Conservation (phyloP, 2,888 invertebrate genomes). For the Clunio marinus region DNA sequence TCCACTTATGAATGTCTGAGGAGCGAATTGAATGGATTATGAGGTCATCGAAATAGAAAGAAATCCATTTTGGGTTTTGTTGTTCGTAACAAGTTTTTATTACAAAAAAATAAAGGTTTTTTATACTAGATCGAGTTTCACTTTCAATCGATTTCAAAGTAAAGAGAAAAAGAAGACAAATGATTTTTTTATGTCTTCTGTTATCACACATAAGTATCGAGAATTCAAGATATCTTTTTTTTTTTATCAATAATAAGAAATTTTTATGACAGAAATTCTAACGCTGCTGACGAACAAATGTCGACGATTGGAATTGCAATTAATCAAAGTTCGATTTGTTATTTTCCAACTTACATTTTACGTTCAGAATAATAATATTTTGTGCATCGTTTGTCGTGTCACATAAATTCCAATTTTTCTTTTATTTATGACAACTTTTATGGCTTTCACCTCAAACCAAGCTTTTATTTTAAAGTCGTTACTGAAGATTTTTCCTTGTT, state of each 20-base stretch:
- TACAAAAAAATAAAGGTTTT: not conserved
- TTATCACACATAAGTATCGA: no score
- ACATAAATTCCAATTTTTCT: constrained; percentile 14
- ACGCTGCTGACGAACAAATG: no score
- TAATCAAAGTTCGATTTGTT: constrained; percentile 2
- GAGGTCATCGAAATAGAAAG: constrained; percentile 20
- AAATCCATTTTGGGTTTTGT: not conserved
- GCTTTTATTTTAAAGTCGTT: constrained; percentile 8
- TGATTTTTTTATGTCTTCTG: no score
- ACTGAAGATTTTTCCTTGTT: constrained; percentile 34
- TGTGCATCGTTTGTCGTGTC: not conserved
- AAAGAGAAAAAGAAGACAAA: no score
- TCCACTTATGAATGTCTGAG: no score
- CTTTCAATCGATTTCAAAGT: constrained; percentile 8
- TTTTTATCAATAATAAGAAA: no score
- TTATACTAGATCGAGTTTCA: no score
- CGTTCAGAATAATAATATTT: not conserved
- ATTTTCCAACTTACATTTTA: no score
- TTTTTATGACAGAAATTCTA: no score
- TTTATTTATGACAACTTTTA: constrained; percentile 30
- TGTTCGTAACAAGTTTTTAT: not conserved
- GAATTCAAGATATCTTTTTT: no score
- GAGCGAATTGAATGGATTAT: not conserved
- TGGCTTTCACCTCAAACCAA: constrained; percentile 30
- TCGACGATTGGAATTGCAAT: no score